Conservation (phyloP, 2,113 vertebrate species). For the Neogobius melanostomus region DNA sequence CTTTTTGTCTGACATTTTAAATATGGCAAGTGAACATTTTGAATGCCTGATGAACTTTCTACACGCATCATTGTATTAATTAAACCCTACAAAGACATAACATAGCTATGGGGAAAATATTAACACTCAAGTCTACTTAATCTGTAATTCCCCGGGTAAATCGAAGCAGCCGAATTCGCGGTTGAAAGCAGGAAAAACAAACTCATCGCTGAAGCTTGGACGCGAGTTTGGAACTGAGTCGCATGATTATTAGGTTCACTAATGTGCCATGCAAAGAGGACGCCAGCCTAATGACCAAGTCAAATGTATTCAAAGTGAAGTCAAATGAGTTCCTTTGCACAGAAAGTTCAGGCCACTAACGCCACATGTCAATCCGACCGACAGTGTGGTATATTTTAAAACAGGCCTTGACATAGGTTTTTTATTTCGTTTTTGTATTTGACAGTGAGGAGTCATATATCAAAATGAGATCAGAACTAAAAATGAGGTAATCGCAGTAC, state of each 20-base stretch:
- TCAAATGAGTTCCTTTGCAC: constrained; percentile 56
- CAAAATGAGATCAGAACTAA: no score
- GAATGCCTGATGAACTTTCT: no score
- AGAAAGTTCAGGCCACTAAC: constrained; percentile 20
- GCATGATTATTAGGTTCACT: constrained; percentile 29
- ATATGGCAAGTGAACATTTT: no score
- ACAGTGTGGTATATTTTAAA: background rate
- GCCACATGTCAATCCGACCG: constrained; percentile 12
- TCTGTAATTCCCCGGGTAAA: background rate
- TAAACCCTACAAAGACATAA: background rate
- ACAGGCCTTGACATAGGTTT: constrained; percentile 4
- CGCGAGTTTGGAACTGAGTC: background rate
- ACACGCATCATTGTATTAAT: no score
- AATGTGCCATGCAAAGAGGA: constrained; percentile 55
- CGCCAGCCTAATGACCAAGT: constrained; percentile 43
- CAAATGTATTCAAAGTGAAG: constrained; percentile 71
- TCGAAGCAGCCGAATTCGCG: background rate
- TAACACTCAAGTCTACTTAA: background rate
- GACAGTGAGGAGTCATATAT: no score
- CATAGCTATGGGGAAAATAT: background rate
- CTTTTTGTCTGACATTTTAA: no score
- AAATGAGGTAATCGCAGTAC: no score
- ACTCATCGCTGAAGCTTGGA: background rate
- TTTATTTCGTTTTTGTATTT: no score
- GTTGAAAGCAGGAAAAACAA: background rate